Evolutionary conservation across 2,113 vertebrate genomes (phyloP).

Genomic region (Hippocampus abdominalis): DNA sequence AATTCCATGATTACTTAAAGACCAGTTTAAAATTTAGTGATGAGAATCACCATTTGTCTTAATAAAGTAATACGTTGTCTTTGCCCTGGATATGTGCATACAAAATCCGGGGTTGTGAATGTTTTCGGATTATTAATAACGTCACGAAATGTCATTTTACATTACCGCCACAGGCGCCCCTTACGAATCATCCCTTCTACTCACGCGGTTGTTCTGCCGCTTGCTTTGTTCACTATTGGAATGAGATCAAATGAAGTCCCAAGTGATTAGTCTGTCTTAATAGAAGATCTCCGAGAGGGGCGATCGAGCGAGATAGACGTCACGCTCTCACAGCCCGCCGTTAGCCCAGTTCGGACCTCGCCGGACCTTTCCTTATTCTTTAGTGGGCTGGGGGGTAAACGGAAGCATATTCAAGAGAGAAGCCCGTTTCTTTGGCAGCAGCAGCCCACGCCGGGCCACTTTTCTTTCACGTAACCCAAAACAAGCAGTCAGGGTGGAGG

Average conservation of each 20-base stretch:
- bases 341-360: slow-evolving; percentile 38
- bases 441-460: not conserved
- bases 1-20: not conserved
- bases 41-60: not conserved
- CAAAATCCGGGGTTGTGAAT: not conserved
- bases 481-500: slow-evolving; percentile 25
- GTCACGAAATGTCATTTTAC: not conserved
- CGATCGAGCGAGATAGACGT: slow-evolving; percentile 36
- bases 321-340: slow-evolving; percentile 40
- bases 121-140: not conserved
- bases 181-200: not conserved
- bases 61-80: not conserved
- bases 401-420: not conserved
- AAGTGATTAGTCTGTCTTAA: not conserved
- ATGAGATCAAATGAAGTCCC: not conserved
- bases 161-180: not conserved
- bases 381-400: not conserved
- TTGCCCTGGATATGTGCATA: not conserved
- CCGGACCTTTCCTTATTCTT: not conserved
- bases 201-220: not conserved
- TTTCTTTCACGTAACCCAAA: slow-evolving; percentile 4
- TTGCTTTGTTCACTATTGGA: not conserved
- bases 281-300: slow-evolving; percentile 20
- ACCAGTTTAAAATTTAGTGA: not conserved
- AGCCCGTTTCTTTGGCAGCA: not conserved